phyloP scores from a whole-genome alignment of 2,888 invertebrate genomes.

The Uropetala carovei region DNA sequence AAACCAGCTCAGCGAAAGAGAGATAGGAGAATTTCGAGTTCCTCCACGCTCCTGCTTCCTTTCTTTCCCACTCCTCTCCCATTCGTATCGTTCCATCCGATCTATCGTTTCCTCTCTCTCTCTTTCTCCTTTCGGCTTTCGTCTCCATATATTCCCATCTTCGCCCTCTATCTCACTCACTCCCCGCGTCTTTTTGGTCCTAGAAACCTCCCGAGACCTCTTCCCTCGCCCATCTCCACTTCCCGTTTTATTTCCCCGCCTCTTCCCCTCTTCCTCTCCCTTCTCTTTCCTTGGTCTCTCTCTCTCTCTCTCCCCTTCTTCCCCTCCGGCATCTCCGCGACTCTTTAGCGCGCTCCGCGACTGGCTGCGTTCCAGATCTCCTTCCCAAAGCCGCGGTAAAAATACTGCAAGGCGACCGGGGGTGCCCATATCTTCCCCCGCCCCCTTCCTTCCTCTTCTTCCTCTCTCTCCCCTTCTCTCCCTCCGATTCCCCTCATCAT shows the following conservation, averaged over 20 bases:
- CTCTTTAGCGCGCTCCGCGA: background rate
- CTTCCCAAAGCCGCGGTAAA: constrained; percentile 56
- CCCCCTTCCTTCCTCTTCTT: background rate
- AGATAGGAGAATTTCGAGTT: background rate
- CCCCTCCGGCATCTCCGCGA: background rate
- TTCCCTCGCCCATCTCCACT: background rate
- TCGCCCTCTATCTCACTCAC: background rate
- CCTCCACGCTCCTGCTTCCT: background rate
- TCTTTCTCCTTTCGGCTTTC: background rate
- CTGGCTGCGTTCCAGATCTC: constrained; percentile 1
- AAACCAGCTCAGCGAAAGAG: background rate
- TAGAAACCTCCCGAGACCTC: background rate
- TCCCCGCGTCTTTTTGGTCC: background rate
- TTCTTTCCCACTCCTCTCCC: background rate
- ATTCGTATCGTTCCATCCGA: background rate
- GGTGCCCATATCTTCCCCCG: constrained; percentile 26
- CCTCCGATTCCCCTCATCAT: background rate
- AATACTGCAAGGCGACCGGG: constrained; percentile 62
- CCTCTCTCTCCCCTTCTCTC: background rate
- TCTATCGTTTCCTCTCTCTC: no score
- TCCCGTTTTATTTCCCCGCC: background rate
- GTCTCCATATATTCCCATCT: background rate
- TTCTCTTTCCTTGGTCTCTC: background rate
- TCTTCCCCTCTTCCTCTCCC: constrained; percentile 15
- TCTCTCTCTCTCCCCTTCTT: background rate